A percentile compares a stretch with the other conserved stretches of the same genome.
These are phyloP conservation scores for Tachina grossa DNA, from an alignment of 2,888 invertebrate species.

Conservation along the genomic window DNA sequence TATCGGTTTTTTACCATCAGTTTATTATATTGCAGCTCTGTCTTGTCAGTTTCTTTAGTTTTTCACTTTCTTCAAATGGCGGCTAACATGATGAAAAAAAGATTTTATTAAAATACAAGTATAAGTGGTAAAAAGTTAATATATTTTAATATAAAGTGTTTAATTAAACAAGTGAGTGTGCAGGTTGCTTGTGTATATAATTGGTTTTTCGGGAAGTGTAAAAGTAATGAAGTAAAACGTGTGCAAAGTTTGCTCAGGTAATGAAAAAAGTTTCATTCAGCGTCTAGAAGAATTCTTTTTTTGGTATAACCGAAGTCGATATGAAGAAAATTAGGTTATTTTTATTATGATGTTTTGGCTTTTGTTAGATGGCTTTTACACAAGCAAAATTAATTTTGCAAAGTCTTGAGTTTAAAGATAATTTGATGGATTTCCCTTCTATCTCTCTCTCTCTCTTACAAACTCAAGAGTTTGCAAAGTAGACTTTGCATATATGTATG, in stretches of 20 bases:
- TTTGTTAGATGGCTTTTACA: too few relatives aligned
- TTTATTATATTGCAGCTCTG: background rate
- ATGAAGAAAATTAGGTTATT: background rate
- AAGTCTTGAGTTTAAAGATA: too few relatives aligned
- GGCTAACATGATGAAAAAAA: background rate
- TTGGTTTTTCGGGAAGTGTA: background rate
- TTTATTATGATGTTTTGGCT: too few relatives aligned
- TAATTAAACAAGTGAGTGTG: background rate
- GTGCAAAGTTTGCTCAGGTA: background rate
- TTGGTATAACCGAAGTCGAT: background rate
- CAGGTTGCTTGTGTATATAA: background rate
- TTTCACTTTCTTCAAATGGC: background rate
- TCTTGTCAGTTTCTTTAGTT: background rate
- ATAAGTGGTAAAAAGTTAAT: background rate
- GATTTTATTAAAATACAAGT: background rate
- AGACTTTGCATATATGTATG: too few relatives aligned
- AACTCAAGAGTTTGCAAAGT: too few relatives aligned
- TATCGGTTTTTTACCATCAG: background rate
- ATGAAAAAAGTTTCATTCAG: background rate
- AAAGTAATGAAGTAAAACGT: background rate
- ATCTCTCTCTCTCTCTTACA: too few relatives aligned
- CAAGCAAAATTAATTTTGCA: too few relatives aligned
- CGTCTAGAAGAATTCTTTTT: background rate
- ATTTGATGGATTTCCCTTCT: too few relatives aligned
- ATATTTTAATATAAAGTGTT: background rate